Evolutionary conservation across 1,140 invertebrate genomes (phyloP), one percentile per base, ranked within the genome.

Genomic region (Lepidurus apus): DNA sequence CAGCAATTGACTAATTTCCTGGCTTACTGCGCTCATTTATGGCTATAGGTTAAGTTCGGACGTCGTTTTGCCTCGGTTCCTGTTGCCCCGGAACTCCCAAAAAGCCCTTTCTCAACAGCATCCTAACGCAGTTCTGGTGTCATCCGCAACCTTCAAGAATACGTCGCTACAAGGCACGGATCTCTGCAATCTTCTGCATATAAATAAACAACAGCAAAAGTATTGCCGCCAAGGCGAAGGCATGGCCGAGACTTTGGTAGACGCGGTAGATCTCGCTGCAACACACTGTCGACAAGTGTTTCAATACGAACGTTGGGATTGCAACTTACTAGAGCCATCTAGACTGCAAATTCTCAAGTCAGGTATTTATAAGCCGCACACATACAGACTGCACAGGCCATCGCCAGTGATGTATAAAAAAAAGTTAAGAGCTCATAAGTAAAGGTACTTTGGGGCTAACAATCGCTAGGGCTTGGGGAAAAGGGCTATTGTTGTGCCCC

Each of bases 221-320:
- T 74, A 45, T 26, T 73, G 65, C 7, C 78, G 43, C 43, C 65
- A 47, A 11, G 78, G 78, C 43, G 44, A 79, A 6, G 78, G 78
- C 5, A 73, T 79, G 44, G 73, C 78, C 10, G 78, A 75, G 42
- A 75, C 74, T 26, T 24, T 77, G 17, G 42, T 34, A 13, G 75
- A 77, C 17, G 73, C 78, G 11, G 73, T 74, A n/a, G 82, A 83
- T 73, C 77, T 84, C 42, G 85, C 84, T 6, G 81, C 86, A 80
- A 84, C 75, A 81, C 85, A 86, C 81, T 87, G 86, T 77, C 84
- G 83, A 45, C 82, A 82, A 53, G 85, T 86, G 81, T 86, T 87
- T 78, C 79, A 82, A 34, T 80, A 83, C 77, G 83, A 84, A 78
- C 80, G 85, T 42, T 87, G 86, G 86, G 86, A 86, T 80, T 87